Evolutionary conservation across 2,797 vertebrate genomes (phyloP).

Genomic region (Tapirus indicus): DNA sequence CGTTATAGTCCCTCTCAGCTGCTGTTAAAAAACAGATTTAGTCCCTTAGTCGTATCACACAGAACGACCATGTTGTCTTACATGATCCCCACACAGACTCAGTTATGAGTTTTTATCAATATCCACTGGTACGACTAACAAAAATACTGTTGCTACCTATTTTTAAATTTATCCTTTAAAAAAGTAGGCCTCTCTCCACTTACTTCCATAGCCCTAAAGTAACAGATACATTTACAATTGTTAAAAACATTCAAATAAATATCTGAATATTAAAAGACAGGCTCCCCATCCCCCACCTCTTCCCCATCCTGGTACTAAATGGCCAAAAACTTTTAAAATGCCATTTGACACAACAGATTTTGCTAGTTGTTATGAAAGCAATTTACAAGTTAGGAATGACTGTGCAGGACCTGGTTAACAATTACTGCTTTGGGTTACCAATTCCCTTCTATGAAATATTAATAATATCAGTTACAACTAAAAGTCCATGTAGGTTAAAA

Average conservation of each 20-base stretch:
- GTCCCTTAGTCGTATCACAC: conserved; percentile 15
- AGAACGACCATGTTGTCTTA: not conserved
- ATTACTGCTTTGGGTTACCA: not conserved
- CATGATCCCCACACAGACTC: not conserved
- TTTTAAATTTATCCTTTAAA: conserved; percentile 18
- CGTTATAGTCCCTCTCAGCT: conserved; percentile 54
- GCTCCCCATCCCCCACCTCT: not conserved
- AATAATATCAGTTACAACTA: not conserved
- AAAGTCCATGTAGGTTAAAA: conserved; percentile 14
- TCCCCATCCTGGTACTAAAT: not conserved
- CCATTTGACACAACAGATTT: not conserved
- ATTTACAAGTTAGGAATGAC: not conserved
- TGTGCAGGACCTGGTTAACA: not conserved
- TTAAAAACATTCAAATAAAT: not conserved
- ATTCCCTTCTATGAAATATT: not conserved
- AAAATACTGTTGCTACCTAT: not conserved
- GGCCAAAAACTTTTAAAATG: not conserved
- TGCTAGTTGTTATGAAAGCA: not conserved
- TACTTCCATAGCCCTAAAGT: not conserved
- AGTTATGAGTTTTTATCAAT: not conserved
- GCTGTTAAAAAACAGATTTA: conserved; percentile 43
- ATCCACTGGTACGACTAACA: conserved; percentile 4
- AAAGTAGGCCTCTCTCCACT: not conserved
- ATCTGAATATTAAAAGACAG: not conserved
- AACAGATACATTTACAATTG: not conserved